Conservation (phyloP, 2,113 vertebrate species). For the Carlito syrichta region DNA sequence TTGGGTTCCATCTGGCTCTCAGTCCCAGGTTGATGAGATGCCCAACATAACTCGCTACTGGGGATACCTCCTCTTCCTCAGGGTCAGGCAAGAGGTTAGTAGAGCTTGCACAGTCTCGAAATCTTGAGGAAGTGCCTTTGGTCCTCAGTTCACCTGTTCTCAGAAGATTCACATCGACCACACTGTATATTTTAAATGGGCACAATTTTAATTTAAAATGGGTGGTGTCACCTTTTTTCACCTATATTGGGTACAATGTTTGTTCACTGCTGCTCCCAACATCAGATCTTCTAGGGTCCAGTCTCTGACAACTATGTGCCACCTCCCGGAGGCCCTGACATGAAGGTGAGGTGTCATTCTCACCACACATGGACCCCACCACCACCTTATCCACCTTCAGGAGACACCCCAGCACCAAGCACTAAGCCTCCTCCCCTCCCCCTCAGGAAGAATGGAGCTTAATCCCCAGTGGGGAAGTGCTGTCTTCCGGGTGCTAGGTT, state of each 20-base stretch:
- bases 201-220: no score
- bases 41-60: background rate
- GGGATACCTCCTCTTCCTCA: background rate
- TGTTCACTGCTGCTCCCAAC: background rate
- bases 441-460: background rate
- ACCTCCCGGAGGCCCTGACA: background rate
- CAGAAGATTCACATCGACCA: background rate
- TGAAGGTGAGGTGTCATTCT: background rate
- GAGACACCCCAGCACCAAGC: background rate
- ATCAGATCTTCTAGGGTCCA: background rate
- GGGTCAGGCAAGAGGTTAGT: background rate
- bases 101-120: background rate
- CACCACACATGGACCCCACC: accelerated
- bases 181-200: background rate
- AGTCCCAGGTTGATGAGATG: background rate
- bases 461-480: background rate
- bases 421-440: background rate
- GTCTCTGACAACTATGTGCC: background rate
- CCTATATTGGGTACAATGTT: background rate
- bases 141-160: background rate
- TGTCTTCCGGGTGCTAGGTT: background rate
- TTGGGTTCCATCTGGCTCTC: background rate
- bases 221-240: background rate
- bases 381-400: background rate
- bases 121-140: background rate